Conservation (phyloP, 2,797 vertebrate species). For the Acanthurus leucopareius region DNA sequence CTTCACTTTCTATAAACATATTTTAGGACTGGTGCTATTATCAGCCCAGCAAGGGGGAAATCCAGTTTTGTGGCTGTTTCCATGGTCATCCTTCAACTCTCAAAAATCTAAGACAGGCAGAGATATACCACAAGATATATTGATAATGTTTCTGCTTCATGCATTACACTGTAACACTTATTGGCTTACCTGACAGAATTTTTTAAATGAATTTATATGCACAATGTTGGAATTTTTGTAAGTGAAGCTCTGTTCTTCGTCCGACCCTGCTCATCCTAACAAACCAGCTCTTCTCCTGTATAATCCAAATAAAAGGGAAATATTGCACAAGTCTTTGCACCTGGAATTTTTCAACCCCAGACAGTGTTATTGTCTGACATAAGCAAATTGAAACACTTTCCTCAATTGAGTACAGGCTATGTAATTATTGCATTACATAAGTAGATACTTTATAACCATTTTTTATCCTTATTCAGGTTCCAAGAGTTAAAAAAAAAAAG, state of each 20-base stretch:
- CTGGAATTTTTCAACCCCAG: neutral
- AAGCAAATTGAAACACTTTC: neutral
- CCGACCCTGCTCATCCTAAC: neutral
- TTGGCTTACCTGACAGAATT: neutral
- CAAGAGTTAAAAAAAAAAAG: no score
- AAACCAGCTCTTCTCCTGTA: neutral
- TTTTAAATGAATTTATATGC: neutral
- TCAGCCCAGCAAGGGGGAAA: neutral
- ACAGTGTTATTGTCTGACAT: neutral
- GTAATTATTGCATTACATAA: neutral
- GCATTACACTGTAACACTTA: neutral
- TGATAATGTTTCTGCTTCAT: neutral
- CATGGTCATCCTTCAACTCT: neutral
- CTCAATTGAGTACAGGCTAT: neutral
- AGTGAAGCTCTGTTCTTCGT: neutral
- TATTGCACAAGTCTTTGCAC: neutral
- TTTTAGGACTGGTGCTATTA: slow-evolving; percentile 16
- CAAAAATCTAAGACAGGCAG: neutral
- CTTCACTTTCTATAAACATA: neutral
- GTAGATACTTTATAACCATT: neutral
- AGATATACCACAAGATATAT: neutral
- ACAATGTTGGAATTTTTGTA: neutral
- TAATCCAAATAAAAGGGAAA: slow-evolving; percentile 6
- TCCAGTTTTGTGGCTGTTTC: neutral
- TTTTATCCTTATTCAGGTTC: neutral